Conservation (phyloP, 1,140 invertebrate genomes). For the Ctenoplectra terminalis region DNA sequence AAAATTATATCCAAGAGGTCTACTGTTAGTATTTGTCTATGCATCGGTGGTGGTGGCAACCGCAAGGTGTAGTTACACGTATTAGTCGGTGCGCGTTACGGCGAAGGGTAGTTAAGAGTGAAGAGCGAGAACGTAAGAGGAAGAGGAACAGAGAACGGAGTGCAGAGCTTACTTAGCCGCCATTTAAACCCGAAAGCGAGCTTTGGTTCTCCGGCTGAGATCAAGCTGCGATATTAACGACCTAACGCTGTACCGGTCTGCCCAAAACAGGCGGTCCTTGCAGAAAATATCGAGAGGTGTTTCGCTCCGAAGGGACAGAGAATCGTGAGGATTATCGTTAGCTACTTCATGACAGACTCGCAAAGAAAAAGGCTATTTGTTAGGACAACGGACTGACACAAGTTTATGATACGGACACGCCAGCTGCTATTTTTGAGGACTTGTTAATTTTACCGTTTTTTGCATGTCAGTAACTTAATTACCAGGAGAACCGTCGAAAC, state of each 20-base stretch:
- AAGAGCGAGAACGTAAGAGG: slow-evolving; percentile 21
- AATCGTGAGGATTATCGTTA: no score
- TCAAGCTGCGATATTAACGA: slow-evolving; percentile 72
- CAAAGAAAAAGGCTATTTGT: no score
- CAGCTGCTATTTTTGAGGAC: no score
- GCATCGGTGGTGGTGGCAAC: slow-evolving; percentile 40
- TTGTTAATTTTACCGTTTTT: no score
- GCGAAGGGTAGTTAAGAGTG: slow-evolving; percentile 44
- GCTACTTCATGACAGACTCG: no score
- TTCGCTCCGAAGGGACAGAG: no score
- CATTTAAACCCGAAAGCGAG: slow-evolving; percentile 72
- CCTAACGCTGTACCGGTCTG: slow-evolving; percentile 56
- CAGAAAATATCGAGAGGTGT: slow-evolving; percentile 41
- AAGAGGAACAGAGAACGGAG: slow-evolving; percentile 28
- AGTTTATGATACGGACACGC: no score
- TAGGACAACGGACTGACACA: no score
- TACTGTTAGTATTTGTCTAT: slow-evolving; percentile 30
- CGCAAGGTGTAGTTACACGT: slow-evolving; percentile 45
- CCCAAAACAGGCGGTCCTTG: slow-evolving; percentile 48
- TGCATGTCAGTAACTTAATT: no score
- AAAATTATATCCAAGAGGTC: neutral
- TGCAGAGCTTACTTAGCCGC: slow-evolving; percentile 70
- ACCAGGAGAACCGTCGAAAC: no score
- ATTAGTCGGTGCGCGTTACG: slow-evolving; percentile 55
- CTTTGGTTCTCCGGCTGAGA: slow-evolving; percentile 67